Evolutionary conservation across 2,888 invertebrate species (phyloP), one percentile per base, ranked within the genome.

Genomic region (Dolomedes plantarius): DNA sequence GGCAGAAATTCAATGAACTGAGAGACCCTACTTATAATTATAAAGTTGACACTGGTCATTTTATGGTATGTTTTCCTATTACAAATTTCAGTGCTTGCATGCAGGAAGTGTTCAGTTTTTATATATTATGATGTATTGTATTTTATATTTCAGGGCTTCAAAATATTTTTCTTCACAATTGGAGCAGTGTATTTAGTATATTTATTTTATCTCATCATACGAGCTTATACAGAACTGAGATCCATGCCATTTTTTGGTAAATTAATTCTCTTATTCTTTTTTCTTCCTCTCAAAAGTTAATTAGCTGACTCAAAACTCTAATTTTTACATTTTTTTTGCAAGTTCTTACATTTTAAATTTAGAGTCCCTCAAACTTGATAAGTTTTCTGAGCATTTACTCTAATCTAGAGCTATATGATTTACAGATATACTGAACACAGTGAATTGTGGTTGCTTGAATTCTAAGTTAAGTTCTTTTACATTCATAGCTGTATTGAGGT

Each of bases 171-270:
- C 93, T 96, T 96, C 91, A 94, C 95, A 73, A 95, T 96, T 89
- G 94, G 96, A 87, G 94, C 94, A 73, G 91, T 97, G 89, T 98
- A 98, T 91, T 93, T 98, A 89, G 92, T 96, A 64, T 98, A 98
- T 92, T 93, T 98, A 90, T 91, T 95, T 29, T 94, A 96, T 90
- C 93, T 98, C 88, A 94, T 98, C 89, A 92, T 98, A 85, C 94
- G 95, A 91, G 97, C 98, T 28, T 98, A 98, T 91, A 97, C 96
- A 88, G 98, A 99, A 92, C 93, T 99, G 74, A 94, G 98, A 90
- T 96, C 96, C 50, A 98, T 99, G 98, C 98, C 98, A 88, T 98
- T 96, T 92, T 98, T 99, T 92, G 98, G 98, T 98, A 93, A 94
- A 94, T 91, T 81, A 36, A 67, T 29, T 65, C 13, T 29, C 7